Percentiles rank a stretch among this genome's conserved stretches.
phyloP scores from a whole-genome alignment of 1,140 invertebrate species.

The Vanessa tameamea region DNA sequence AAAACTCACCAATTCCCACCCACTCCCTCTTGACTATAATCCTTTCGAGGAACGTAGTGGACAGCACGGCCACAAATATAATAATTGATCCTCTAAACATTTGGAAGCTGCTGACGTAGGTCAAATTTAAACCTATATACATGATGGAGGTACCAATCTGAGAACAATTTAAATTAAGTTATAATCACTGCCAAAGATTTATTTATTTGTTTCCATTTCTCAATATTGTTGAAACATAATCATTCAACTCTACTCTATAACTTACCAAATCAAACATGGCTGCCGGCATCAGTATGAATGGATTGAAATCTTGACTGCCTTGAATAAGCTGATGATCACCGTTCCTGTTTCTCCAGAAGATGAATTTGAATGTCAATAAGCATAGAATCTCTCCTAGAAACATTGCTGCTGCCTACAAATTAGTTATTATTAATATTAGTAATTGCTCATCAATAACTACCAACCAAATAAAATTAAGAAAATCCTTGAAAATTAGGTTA shows the following conservation, averaged over 20 bases:
- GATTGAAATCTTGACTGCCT: conserved; percentile 88
- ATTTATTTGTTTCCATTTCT: too few relatives aligned
- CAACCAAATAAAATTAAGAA: too few relatives aligned
- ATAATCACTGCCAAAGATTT: not conserved
- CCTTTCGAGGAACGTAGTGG: conserved; percentile 91
- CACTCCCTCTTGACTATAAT: conserved; percentile 87
- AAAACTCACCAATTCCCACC: conserved; percentile 86
- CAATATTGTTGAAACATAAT: not conserved
- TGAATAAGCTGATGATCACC: conserved; percentile 81
- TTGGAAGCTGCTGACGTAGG: conserved; percentile 97
- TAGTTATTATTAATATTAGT: not conserved
- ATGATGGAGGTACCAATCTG: conserved; percentile 89
- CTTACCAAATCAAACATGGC: conserved; percentile 88
- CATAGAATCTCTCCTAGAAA: conserved; percentile 94
- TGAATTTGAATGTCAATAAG: conserved; percentile 74
- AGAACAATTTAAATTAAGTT: not conserved
- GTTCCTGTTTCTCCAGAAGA: conserved; percentile 81
- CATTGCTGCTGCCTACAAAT: conserved; percentile 88
- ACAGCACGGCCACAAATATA: conserved; percentile 95
- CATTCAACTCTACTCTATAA: not conserved
- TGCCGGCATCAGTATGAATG: conserved; percentile 91
- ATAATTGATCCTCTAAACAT: conserved; percentile 97
- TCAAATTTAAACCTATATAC: conserved; percentile 95
- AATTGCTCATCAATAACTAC: too few relatives aligned
- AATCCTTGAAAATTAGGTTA: too few relatives aligned